These are phyloP conservation scores for Metacarcinus magister DNA, from an alignment of 2,888 invertebrate species.

Conservation along the genomic window DNA sequence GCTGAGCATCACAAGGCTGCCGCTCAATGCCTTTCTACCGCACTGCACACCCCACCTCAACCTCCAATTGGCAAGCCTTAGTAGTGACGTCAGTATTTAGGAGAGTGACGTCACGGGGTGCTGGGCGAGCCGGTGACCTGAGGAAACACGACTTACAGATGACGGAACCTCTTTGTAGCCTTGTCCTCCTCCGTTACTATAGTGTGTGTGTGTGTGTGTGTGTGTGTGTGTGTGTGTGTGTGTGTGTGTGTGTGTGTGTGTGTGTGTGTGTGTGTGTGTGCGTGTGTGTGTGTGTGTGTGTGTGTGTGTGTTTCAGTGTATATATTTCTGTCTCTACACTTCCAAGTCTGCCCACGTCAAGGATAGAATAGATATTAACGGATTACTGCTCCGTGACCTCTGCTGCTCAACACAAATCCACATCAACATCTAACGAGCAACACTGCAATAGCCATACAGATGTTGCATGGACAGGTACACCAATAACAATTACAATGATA, in stretches of 20 bases:
- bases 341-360: neutral
- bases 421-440: neutral
- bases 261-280: neutral
- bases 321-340: neutral
- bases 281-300: too few species aligned
- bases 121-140: neutral
- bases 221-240: conserved; percentile 9
- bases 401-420: neutral
- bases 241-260: conserved; percentile 15
- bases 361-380: neutral
- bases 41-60: neutral
- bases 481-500: neutral
- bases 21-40: neutral
- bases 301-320: too few species aligned
- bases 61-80: neutral
- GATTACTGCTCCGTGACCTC: neutral
- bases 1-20: neutral
- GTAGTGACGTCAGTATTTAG: neutral
- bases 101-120: neutral
- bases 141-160: neutral
- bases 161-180: neutral
- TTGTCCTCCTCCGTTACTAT: too few species aligned
- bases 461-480: neutral
- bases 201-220: neutral
- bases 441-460: neutral